Evolutionary conservation across 2,113 vertebrate species (phyloP).

Genomic region (Fulica atra): DNA sequence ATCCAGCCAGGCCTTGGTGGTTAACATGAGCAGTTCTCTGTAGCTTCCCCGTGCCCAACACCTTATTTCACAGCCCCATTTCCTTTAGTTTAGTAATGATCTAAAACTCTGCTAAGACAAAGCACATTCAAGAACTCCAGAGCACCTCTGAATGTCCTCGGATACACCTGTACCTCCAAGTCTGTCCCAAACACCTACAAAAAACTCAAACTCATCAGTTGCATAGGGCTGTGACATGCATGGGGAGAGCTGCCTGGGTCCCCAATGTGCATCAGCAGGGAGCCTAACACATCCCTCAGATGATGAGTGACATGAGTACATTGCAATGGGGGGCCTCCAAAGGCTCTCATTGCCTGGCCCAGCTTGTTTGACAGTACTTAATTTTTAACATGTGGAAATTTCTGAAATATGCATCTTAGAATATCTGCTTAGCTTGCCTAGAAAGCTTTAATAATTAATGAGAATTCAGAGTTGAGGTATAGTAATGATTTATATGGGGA

Average conservation of each 20-base stretch:
- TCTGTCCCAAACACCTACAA: background rate
- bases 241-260: background rate
- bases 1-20: background rate
- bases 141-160: background rate
- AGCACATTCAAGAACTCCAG: background rate
- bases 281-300: background rate
- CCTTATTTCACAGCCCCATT: background rate
- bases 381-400: slow-evolving; percentile 71
- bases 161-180: background rate
- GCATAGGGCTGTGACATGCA: background rate
- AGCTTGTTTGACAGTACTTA: slow-evolving; percentile 25
- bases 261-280: fast-evolving
- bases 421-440: slow-evolving; percentile 73
- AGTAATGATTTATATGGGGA: slow-evolving; percentile 60
- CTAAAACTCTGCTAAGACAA: background rate
- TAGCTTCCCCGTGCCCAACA: background rate
- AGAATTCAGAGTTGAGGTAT: slow-evolving; percentile 65
- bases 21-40: background rate
- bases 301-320: background rate
- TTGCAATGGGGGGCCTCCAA: background rate
- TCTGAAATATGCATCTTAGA: slow-evolving; percentile 64
- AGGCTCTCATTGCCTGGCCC: slow-evolving; percentile 34
- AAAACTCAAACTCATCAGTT: background rate
- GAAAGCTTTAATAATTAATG: slow-evolving; percentile 79
- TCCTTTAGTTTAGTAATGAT: background rate